Conservation (phyloP, 1,140 invertebrate genomes). For the Holotrichia oblita region DNA sequence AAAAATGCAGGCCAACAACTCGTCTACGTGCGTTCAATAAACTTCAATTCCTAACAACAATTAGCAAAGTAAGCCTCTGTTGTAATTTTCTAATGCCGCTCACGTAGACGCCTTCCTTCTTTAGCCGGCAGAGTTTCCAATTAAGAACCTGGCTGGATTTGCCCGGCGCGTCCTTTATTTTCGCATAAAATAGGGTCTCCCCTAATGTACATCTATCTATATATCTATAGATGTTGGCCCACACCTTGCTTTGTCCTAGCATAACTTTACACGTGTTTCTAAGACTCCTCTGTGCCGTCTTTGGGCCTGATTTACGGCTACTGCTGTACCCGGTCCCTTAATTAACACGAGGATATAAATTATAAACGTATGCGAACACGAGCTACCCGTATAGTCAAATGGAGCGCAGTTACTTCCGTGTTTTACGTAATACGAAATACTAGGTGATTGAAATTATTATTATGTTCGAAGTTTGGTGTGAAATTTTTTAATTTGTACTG, state of each 20-base stretch:
- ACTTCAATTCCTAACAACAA: slow-evolving; percentile 16
- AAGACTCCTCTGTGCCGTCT: not conserved
- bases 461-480: too few species aligned
- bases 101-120: not conserved
- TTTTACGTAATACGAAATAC: too few species aligned
- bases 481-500: too few species aligned
- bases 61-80: not conserved
- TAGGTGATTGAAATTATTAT: too few species aligned
- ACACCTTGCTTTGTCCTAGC: slow-evolving; percentile 10
- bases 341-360: slow-evolving; percentile 3
- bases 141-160: not conserved
- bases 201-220: not conserved
- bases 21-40: not conserved
- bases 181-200: not conserved
- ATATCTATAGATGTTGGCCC: not conserved
- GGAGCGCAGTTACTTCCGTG: too few species aligned
- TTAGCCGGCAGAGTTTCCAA: not conserved
- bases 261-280: slow-evolving; percentile 13
- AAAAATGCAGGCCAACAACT: too few species aligned
- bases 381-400: too few species aligned
- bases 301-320: slow-evolving; percentile 1
- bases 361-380: not conserved
- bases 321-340: slow-evolving; percentile 7
- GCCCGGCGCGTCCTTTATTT: slow-evolving; percentile 1
- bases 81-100: not conserved